Conservation (phyloP, 2,113 vertebrate species). For the Upupa epops region DNA sequence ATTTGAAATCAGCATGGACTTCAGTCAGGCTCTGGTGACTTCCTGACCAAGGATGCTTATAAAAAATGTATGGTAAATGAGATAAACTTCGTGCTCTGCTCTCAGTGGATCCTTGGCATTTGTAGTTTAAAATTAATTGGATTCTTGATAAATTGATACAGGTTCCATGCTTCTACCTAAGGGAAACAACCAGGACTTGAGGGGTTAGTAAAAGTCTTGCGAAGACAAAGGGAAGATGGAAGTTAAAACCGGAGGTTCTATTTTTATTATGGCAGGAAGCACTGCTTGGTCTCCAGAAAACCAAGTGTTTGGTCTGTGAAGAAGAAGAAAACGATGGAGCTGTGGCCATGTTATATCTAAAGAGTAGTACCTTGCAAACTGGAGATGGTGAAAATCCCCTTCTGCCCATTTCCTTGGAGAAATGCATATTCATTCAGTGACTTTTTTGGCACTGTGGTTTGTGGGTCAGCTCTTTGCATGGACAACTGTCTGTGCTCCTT, state of each 20-base stretch:
- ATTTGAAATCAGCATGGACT: background rate
- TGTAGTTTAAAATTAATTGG: background rate
- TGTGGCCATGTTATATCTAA: background rate
- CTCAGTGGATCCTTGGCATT: background rate
- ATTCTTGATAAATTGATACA: background rate
- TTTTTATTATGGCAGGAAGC: background rate
- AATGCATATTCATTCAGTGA: rapidly evolving
- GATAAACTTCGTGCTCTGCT: background rate
- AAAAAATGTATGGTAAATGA: background rate
- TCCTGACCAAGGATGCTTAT: background rate
- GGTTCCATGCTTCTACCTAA: background rate
- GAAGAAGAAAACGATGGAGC: background rate
- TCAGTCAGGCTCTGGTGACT: background rate
- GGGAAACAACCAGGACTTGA: background rate
- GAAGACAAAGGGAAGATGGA: background rate
- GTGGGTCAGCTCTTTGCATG: background rate
- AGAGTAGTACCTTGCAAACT: background rate
- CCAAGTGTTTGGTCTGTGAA: background rate
- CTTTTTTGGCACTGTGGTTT: background rate
- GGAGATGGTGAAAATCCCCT: background rate
- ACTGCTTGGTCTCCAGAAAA: background rate
- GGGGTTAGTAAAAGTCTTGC: background rate
- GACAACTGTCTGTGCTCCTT: background rate
- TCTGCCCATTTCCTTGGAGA: background rate
- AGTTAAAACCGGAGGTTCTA: rapidly evolving